Percentiles rank a stretch among this genome's conserved stretches.
Evolutionary conservation across 2,113 vertebrate species (phyloP).

Genomic region (Hucho hucho): DNA sequence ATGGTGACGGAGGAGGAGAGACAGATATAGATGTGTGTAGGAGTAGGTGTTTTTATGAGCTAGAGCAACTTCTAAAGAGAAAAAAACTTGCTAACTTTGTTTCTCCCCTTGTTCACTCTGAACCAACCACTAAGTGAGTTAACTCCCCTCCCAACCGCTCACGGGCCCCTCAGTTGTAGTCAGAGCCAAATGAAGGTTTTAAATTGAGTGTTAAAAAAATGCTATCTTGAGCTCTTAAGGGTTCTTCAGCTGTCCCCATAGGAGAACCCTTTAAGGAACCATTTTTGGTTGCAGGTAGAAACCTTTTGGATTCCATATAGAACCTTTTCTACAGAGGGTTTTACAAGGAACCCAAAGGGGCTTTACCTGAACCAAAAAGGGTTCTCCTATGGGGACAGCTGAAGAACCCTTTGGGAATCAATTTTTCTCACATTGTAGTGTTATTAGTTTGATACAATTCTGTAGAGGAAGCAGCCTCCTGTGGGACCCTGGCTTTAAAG

Average conservation of each 20-base stretch:
- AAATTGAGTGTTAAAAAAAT: constrained; percentile 8
- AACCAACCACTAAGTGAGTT: background rate
- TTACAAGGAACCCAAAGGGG: too few relatives aligned
- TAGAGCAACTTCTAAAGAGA: background rate
- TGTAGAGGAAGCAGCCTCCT: constrained; percentile 22
- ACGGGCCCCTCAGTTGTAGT: constrained; percentile 14
- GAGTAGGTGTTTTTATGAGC: constrained; percentile 40
- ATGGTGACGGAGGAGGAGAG: constrained; percentile 53
- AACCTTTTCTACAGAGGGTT: too few relatives aligned
- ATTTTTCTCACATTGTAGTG: constrained; percentile 17
- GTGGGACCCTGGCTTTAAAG: constrained; percentile 26
- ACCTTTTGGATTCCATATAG: too few relatives aligned
- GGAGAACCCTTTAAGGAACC: too few relatives aligned
- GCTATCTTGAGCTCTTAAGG: too few relatives aligned
- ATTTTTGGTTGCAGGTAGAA: too few relatives aligned
- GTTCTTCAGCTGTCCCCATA: too few relatives aligned
- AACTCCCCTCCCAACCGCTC: background rate
- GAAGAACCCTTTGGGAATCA: too few relatives aligned
- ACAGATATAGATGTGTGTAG: constrained; percentile 59
- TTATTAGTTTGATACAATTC: constrained; percentile 41
- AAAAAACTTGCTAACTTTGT: background rate
- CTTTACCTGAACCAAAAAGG: too few relatives aligned
- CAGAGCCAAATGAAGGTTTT: constrained; percentile 10
- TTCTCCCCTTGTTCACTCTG: background rate
- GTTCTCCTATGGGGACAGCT: too few relatives aligned